Evolutionary conservation across 2,113 vertebrate genomes (phyloP), one percentile per base, ranked within the genome.

Genomic region (Lagenorhynchus albirostris): DNA sequence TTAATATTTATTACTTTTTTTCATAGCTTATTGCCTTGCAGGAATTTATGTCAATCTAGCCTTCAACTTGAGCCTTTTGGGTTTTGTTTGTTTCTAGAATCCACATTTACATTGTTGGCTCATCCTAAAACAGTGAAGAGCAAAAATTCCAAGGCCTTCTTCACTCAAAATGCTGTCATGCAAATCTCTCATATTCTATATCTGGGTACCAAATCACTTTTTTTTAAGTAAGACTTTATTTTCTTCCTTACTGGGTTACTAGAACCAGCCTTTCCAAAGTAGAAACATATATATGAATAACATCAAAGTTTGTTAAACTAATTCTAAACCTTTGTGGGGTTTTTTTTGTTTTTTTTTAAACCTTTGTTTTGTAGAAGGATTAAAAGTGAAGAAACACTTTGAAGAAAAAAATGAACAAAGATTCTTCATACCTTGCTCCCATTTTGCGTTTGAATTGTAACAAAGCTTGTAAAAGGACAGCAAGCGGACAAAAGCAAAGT

Each of bases 381-480:
- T 73, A 63, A 71, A 81, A 93, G 18, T 53, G 55, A 93, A 94
- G 20, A 77, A 94, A 47, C 7, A 55, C 80, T 81, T 94, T 10
- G 25, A 91, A 96, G 77, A 29, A 44, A 86, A 85, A 92, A 63
- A 41, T 1, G 1, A 60, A 82, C 20, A 82, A 65, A 68, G 31
- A 88, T n/a, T 83, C 89, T 79, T 93, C 91, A 63, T 95, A 99
- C 99, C 99, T 99, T 38, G 99, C 99, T 38, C 98, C 98, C 99
- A 99, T 99, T 98, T 99, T 99, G 79, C 98, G 98, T 41, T 97
- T 98, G 97, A 99, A 99, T 84, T 99, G 99, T 29, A 99, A 98
- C 92, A 99, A 98, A 6, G 99, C 99, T 98, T 99, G 99, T 50
- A 99, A 98, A 21, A 99, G 99, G 67, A 98, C 76, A 41, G 99